Evolutionary conservation across 2,888 invertebrate species (phyloP), one percentile per base, ranked within the genome.

Genomic region (Autographa pulchrina): DNA sequence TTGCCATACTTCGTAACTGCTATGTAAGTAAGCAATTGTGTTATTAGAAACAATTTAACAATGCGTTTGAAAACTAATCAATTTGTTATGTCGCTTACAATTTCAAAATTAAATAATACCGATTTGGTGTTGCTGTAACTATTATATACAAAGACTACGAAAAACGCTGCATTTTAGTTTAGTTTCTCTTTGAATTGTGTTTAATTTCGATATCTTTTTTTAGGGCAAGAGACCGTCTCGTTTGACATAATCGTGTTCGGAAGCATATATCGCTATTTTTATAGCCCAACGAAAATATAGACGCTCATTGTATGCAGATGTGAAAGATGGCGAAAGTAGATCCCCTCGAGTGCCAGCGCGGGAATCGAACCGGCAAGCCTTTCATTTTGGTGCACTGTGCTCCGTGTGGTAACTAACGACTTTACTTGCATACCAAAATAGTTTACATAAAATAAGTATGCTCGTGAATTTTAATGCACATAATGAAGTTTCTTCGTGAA

Each of bases 261-360:
- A 63, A 18, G 69, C 66, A 62, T 18, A 14, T 68, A 73, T 62
- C 84, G 83, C 86, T 4, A 20, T 48, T 85, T 83, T 80, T 71
- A 77, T 87, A 82, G 86, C 86, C 85, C 77, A 13, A 74, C 66
- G 65, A 73, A 82, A 84, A 83, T 80, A 71, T 78, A 78, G 68
- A 65, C 77, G 78, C 74, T 85, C 88, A 94, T 95, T 95, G 94
- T 95, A 94, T 94, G 93, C 89, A 93, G 93, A 94, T 94, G 89
- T 85, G 90, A 89, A 88, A 88, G 89, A 92, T 90, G 92, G 94
- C 93, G 95, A 95, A 95, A 95, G 94, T 92, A 85, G 89, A 87
- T 87, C 87, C 88, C 87, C 85, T 77, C 79, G 74, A 74, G 86
- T 80, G 75, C 81, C 85, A 78, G 80, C 90, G 90, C 91, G 92